Base-by-base conservation (phyloP, 2,888 invertebrate genomes). In the Synergus japonicus region DNA sequence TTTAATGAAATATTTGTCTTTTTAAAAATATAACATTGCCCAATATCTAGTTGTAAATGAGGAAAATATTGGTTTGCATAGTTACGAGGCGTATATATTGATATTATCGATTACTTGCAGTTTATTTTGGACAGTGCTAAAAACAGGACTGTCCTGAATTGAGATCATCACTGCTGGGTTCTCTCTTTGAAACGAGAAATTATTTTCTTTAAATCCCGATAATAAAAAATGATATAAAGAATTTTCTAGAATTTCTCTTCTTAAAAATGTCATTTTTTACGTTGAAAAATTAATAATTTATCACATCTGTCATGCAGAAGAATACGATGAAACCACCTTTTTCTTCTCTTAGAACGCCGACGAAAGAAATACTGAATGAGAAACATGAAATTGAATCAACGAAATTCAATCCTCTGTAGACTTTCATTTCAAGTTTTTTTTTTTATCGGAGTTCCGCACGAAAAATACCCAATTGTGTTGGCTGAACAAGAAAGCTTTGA, bases 301-400 rank as follows among this genome's bases (percentile, higher is more conserved):
- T 58, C 18, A 9, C 2, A 4, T 18, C n/a, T 58, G 8, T 58
- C 18, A 18, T 9, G 10, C 1, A 7, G 18, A 18, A 18, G 8
- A 58, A 58, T 9, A 18, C n/a, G 8, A 18, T 58, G 18, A 18
- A 15, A n/a, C 4, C 18, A 58, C n/a, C 58, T 9, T 58, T 58
- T 9, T 58, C 58, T 58, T 58, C 58, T 58, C 58, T 58, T 58
- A 9, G n/a, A 58, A 58, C 9, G 2, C 18, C 18, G 10, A 58
- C 58, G n/a, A 58, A 58, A 58, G 18, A 9, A 58, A 58, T 58
- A n/a, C 58, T 58, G 58, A 58, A 58, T 18, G 18, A 58, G 10
- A 58, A 58, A 58, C 58, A 58, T 58, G 58, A 58, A 58, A 58
- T 58, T 18, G 58, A 58, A 18, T 58, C 18, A 58, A 58, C 18